Base-by-base conservation (phyloP, 2,888 invertebrate genomes). In the Mythimna ferrago region DNA sequence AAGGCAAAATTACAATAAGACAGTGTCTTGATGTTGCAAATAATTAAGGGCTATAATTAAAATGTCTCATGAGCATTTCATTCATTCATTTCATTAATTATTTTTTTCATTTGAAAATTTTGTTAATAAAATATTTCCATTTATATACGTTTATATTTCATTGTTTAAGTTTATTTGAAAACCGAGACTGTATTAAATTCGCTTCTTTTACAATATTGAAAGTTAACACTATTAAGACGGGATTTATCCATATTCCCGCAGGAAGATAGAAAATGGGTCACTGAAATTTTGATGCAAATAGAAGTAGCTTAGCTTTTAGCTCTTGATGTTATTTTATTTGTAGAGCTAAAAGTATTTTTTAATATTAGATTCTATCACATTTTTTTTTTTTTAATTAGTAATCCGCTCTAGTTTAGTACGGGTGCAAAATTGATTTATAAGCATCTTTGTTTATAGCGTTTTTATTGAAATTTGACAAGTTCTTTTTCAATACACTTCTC, bases 201-300 rank as follows among this genome's bases (percentile, higher is more conserved):
- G 2, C n/a, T 67, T 62, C 71, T 68, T 61, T 67, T 61, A 66
- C 67, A 71, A 79, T 62, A 71, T 65, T 71, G 64, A 79, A 67
- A 79, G 44, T 76, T 51, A 79, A 69, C 65, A 75, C 61, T 79
- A 80, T 73, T 38, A 66, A 48, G 71, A 35, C 54, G 51, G 62
- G 69, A 81, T 81, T 79, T 70, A 71, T 76, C 61, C 70, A 71
- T 72, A 66, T 66, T 79, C 81, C 70, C 72, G 1, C n/a, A 58
- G 66, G 81, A 71, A 79, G 16, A 60, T n/a, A 62, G 57, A 44
- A 76, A 79, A 79, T 79, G 54, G 81, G 62, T 75, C 81, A 71
- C 76, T 72, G 68, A 81, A 79, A 73, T 70, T 72, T 76, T 72
- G 16, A 78, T 81, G 74, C 70, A 78, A 69, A 80, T 68, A 76